Evolutionary conservation across 2,113 vertebrate genomes (phyloP).

Genomic region (Myrmecophaga tridactyla): DNA sequence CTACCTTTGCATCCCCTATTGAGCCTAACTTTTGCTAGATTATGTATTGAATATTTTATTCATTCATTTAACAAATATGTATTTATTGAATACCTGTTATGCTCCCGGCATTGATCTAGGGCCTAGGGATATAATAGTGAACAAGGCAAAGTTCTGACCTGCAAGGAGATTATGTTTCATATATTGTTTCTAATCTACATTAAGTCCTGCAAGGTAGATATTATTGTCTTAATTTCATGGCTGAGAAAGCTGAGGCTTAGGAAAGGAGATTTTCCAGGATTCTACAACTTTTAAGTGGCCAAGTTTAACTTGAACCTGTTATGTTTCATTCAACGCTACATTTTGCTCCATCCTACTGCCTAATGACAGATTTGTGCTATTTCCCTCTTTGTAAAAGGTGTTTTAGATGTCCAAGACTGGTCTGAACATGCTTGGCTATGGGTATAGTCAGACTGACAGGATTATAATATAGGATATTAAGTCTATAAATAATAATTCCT

Average conservation of each 20-base stretch:
- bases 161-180: neutral
- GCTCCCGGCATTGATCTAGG: neutral
- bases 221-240: conserved; percentile 10
- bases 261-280: neutral
- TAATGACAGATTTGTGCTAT: neutral
- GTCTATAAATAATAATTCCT: neutral
- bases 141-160: neutral
- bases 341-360: neutral
- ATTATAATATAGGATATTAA: neutral
- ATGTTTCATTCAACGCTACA: neutral
- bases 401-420: conserved; percentile 30
- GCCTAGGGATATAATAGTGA: neutral
- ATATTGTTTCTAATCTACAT: conserved; percentile 34
- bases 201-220: neutral
- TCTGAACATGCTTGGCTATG: neutral
- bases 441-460: neutral
- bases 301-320: conserved; percentile 16
- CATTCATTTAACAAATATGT: neutral
- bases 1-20: too few species aligned
- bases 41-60: neutral
- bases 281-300: neutral
- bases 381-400: conserved; percentile 2
- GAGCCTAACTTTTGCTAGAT: conserved; percentile 9
- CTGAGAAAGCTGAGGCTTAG: neutral
- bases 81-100: neutral